Evolutionary conservation across 2,888 invertebrate genomes (phyloP).

Genomic region (Allolobophora icterica): DNA sequence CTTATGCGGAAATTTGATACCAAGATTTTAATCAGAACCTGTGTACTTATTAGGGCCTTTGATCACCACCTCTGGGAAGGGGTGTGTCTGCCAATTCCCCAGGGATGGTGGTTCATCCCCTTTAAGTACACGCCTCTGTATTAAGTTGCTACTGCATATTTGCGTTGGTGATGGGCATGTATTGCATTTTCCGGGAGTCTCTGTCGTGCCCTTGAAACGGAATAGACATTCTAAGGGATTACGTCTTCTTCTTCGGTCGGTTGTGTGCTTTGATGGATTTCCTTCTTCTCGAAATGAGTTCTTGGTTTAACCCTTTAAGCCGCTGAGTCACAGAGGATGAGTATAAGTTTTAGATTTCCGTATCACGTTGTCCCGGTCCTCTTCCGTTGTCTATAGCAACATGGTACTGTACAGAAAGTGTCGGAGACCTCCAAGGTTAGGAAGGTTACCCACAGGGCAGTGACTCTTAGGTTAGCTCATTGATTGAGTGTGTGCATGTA

Average conservation of each 20-base stretch:
- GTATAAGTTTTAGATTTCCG: background rate
- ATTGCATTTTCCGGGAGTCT: background rate
- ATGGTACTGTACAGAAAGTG: background rate
- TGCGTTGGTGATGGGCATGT: background rate
- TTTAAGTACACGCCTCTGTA: constrained; percentile 2
- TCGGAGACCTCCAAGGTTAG: background rate
- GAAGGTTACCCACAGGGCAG: background rate
- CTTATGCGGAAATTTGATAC: background rate
- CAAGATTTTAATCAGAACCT: background rate
- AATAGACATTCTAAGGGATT: constrained; percentile 1
- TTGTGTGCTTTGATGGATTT: constrained; percentile 17
- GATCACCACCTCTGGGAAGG: background rate
- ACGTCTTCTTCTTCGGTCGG: background rate
- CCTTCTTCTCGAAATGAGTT: background rate
- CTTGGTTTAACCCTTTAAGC: constrained; percentile 11
- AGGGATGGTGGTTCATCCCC: background rate
- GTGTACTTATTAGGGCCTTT: constrained; percentile 17
- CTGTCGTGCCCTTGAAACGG: background rate
- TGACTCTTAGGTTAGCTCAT: background rate
- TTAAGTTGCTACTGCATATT: background rate
- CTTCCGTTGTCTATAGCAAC: background rate
- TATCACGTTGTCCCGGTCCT: too few species aligned
- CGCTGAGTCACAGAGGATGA: background rate
- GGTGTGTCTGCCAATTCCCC: background rate
- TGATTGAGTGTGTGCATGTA: too few species aligned